Evolutionary conservation across 2,888 invertebrate species (phyloP), one percentile per base, ranked within the genome.

Genomic region (Oscheius myriophilus): DNA sequence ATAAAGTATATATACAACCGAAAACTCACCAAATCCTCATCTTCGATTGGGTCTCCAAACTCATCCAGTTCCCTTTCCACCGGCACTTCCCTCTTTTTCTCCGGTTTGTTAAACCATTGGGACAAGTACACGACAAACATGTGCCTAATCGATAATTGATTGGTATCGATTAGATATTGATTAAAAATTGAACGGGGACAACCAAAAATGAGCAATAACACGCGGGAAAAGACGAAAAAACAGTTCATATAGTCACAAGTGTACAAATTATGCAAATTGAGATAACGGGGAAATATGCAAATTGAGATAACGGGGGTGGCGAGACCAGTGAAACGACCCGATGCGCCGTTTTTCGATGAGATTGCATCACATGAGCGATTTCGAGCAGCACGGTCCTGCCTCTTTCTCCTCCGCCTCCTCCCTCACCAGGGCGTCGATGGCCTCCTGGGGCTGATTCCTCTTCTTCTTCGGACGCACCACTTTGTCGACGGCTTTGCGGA

Each of bases 1-100:
- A n/a, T n/a, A n/a, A n/a, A n/a, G n/a, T n/a, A n/a, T n/a, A n/a
- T n/a, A n/a, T n/a, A n/a, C n/a, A n/a, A n/a, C n/a, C n/a, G n/a
- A n/a, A 42, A 42, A 21, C 3, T 59, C 18, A 63, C 52, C 53
- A 63, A 18, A 18, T 62, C 33, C 26, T 26, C 33, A 1, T 33
- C 49, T 7, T 43, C 43, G n/a, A 65, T 65, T 26, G 65, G 55
- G 23, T 65, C 65, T 18, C 65, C 65, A 65, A 65, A 65, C 46
- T 65, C 65, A 41, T 65, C 65, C 25, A 65, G 43, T 26, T 49
- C 49, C 33, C 16, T n/a, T 26, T 61, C 14, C 11, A 6, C 11
- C 4, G 49, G 18, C 21, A 18, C 3, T 49, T 49, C 21, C 49
- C 6, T 11, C 49, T 18, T 49, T 21, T 49, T n/a, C 21, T 3